phyloP scores from a whole-genome alignment of 2,888 invertebrate species.

The Stenoptilia bipunctidactyla region DNA sequence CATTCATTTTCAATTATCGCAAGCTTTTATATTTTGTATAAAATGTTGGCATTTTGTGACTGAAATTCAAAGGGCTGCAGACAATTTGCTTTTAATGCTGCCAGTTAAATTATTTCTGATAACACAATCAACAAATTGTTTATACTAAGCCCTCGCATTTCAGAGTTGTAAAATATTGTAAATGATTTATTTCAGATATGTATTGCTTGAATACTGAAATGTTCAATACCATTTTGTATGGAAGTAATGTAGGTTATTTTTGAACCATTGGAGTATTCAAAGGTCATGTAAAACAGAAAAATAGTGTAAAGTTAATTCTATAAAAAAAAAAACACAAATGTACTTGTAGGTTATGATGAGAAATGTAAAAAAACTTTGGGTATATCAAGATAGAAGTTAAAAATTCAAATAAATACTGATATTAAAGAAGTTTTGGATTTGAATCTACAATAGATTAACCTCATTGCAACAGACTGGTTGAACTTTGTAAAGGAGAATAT shows the following conservation, averaged over 20 bases:
- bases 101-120: constrained; percentile 9
- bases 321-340: constrained; percentile 58
- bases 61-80: constrained; percentile 62
- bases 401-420: constrained; percentile 54
- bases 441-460: constrained; percentile 67
- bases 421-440: constrained; percentile 69
- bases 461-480: constrained; percentile 67
- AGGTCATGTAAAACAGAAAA: constrained; percentile 53
- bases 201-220: background rate
- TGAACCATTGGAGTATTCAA: constrained; percentile 56
- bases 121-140: background rate
- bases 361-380: constrained; percentile 53
- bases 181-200: background rate
- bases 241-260: constrained; percentile 41
- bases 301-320: constrained; percentile 64
- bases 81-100: constrained; percentile 38
- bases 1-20: constrained; percentile 57
- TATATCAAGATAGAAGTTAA: constrained; percentile 57
- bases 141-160: constrained; percentile 55
- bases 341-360: constrained; percentile 67
- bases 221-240: constrained; percentile 22
- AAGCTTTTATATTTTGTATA: constrained; percentile 52
- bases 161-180: constrained; percentile 39
- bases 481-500: constrained; percentile 62
- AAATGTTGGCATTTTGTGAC: constrained; percentile 62